Evolutionary conservation across 2,797 vertebrate species (phyloP), one percentile per base, ranked within the genome.

Genomic region (Macropus fuliginosus): DNA sequence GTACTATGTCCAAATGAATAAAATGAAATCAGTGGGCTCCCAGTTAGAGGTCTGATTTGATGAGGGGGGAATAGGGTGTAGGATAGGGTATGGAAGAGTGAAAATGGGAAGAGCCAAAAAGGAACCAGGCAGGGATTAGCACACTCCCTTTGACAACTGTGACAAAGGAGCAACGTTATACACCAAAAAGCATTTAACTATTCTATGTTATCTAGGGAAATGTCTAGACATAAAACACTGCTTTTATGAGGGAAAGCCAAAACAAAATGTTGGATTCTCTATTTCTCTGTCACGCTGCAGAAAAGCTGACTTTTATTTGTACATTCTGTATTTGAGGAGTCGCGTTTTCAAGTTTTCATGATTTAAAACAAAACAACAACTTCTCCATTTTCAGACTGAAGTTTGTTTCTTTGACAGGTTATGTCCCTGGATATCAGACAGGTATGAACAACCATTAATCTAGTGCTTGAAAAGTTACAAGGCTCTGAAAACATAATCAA

Each of bases 91-190:
- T 16, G 62, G 91, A 87, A 81, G 8, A 0, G 12, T 66, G 46
- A 56, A 34, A 91, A 97, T 94, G 91, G 92, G 96, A 97, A 94
- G 95, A 56, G 31, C 92, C 66, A 55, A 95, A 93, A 92, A 95
- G 90, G 93, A 93, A 54, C 54, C 0, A 89, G 93, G 93, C 95
- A 91, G 92, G 94, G 95, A 94, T 91, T 94, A 92, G 94, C 66
- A 92, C 5, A 31, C 57, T 94, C 54, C 93, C 92, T 81, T 91
- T 14, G 90, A 94, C 92, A 96, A 91, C 62, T 92, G 55, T 87
- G 62, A 93, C 91, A 56, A 91, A 94, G 29, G 89, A 96, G 92
- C 40, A 94, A 97, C 94, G 93, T 54, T 90, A 92, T 54, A 93
- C 28, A 81, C 90, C 50, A 55, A 95, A 95, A 92, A 54, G 74